phyloP scores from a whole-genome alignment of 2,797 vertebrate genomes.

The Squalus acanthias region DNA sequence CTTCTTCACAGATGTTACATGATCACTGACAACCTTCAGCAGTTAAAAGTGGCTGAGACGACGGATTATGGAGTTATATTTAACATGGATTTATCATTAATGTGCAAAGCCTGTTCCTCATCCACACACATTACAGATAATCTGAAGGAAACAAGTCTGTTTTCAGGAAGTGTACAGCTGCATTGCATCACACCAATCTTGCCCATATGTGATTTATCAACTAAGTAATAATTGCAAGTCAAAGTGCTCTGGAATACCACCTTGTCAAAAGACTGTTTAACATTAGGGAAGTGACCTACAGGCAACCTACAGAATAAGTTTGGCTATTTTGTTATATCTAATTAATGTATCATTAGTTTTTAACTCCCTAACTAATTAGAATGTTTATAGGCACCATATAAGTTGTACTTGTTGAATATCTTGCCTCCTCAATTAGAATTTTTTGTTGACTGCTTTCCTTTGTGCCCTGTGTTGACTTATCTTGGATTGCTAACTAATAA shows the following conservation, averaged over 20 bases:
- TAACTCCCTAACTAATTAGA: background rate
- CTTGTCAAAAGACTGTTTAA: background rate
- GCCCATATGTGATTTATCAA: background rate
- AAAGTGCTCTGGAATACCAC: background rate
- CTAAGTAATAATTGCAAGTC: background rate
- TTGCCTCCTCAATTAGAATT: background rate
- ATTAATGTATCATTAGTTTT: background rate
- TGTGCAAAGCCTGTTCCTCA: slow-evolving; percentile 55
- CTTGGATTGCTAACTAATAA: background rate
- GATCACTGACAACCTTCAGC: background rate
- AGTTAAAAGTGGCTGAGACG: slow-evolving; percentile 43
- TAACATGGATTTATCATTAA: slow-evolving; percentile 64
- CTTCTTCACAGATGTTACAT: background rate
- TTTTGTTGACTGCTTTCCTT: background rate
- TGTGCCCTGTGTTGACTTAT: background rate
- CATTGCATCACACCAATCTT: background rate
- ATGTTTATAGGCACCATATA: background rate
- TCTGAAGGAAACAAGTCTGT: background rate
- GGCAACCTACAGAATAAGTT: background rate
- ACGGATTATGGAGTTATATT: slow-evolving; percentile 69
- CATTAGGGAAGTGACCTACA: background rate
- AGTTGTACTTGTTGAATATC: background rate
- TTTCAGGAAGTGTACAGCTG: background rate
- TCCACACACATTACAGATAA: background rate
- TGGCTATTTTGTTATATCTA: background rate